Base-by-base conservation (phyloP, 2,113 vertebrate species). In the Elephantulus edwardii region DNA sequence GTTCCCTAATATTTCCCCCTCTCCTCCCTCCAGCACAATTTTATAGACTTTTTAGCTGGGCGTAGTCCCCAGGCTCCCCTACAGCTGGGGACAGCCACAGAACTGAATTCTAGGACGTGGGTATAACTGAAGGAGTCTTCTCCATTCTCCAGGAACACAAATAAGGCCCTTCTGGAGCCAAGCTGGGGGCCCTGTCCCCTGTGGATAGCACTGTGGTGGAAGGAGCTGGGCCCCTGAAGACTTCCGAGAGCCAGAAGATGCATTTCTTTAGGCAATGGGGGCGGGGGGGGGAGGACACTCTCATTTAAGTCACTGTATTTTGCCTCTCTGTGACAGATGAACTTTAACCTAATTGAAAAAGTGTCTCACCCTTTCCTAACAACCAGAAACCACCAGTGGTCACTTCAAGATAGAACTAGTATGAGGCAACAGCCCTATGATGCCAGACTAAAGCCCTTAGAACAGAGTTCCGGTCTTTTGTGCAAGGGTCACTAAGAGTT, bases 161-260 rank as follows among this genome's bases (percentile, higher is more conserved):
- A 35, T 1, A 10, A 42, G 44, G 12, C 42, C 30, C 40, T 16
- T 6, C 42, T 19, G 24, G 20, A 75, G 54, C 9, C 14, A 35
- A 52, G 13, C 9, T 28, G 22, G 24, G 66, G 56, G n/a, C 30
- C 62, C 3, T 11, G 38, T 2, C 10, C 16, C 54, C n/a, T 28
- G 10, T 3, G 56, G 22, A 40, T n/a, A 14, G 44, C 3, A 48
- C 11, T 11, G 10, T 0, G 2, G 50, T 16, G 35, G 1, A 58
- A 44, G 38, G 5, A 68, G 44, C 0, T 9, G 33, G 33, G 4
- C 7, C 78, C 52, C 44, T 17, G 3, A 58, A 79, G 9, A 17
- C 24, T 7, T n/a, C 77, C 88, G 50, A 48, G 30, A 80, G 35
- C 62, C 83, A 46, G 60, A 17, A 1, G n/a, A 12, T 62, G 2